Base-by-base conservation (phyloP, 2,113 vertebrate species). In the Nematolebias whitei region DNA sequence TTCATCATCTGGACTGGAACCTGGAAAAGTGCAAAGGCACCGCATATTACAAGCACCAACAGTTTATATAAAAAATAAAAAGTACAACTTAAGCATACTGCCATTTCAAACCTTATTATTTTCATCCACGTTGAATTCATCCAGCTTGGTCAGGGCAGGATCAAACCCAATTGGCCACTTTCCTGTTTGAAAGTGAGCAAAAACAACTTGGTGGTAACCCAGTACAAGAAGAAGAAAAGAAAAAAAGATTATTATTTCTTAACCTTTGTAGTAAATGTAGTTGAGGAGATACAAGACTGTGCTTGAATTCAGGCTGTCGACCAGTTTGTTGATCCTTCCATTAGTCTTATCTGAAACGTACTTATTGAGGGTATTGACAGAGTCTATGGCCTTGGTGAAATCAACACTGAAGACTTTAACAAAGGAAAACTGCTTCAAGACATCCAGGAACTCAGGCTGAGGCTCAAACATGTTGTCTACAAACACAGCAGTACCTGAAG, bases 221-320 rank as follows among this genome's bases (percentile, higher is more conserved):
- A n/a, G n/a, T n/a, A n/a, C n/a, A n/a, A n/a, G n/a, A n/a, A n/a
- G n/a, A n/a, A n/a, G n/a, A n/a, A n/a, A n/a, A n/a, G n/a, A n/a
- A n/a, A n/a, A n/a, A n/a, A n/a, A n/a, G n/a, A n/a, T n/a, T n/a
- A n/a, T n/a, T n/a, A n/a, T n/a, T n/a, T n/a, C 1, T 61, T 82
- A 85, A 93, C 92, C 90, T 88, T 92, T 92, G 55, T 86, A 93
- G 80, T 93, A 92, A 59, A 92, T 88, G 74, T 89, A 92, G 47
- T 85, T 90, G 59, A 89, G 43, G 29, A 94, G 90, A 70, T 85
- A 86, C 91, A 92, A 90, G 54, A 89, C 13, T 1, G 84, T 90
- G n/a, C 0, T 20, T 10, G 51, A 10, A 50, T 85, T 71, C 71
- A 91, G 26, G 12, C 18, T 12, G 2, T 84, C 35, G 1, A 91